Conservation (phyloP, 2,888 invertebrate genomes). For the Mesorhabditis belari region DNA sequence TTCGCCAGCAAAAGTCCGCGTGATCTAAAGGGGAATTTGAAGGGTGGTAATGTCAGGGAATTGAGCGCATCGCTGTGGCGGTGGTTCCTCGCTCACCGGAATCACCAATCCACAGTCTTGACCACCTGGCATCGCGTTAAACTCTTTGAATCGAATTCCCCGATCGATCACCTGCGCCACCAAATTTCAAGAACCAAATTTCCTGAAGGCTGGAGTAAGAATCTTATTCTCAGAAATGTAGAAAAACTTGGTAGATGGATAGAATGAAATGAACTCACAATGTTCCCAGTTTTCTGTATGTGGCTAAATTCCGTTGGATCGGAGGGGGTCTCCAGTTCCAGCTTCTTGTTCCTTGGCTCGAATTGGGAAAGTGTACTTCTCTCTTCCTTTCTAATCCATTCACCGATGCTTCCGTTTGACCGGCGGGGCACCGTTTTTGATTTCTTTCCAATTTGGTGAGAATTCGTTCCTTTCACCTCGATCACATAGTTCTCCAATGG, state of each 20-base stretch:
- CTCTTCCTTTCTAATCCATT: slow-evolving; percentile 52
- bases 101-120: slow-evolving; percentile 51
- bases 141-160: no score
- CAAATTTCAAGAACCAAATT: no score
- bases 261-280: slow-evolving; percentile 50
- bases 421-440: slow-evolving; percentile 48
- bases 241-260: slow-evolving; percentile 54
- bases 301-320: no score
- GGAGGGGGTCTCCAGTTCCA: slow-evolving; percentile 52
- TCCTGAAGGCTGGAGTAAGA: slow-evolving; percentile 48
- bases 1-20: slow-evolving; percentile 50
- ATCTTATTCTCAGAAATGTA: slow-evolving; percentile 55
- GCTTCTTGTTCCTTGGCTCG: slow-evolving; percentile 54
- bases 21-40: slow-evolving; percentile 12
- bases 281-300: slow-evolving; percentile 50
- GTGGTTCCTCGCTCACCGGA: slow-evolving; percentile 53
- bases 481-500: slow-evolving; percentile 53
- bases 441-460: slow-evolving; percentile 51
- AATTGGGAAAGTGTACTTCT: slow-evolving; percentile 53
- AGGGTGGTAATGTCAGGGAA: slow-evolving; percentile 47
- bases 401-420: slow-evolving; percentile 51
- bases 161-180: no score
- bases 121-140: no score
- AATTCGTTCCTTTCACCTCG: slow-evolving; percentile 54
- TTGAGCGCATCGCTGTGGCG: slow-evolving; percentile 41